A percentile compares a stretch with the other conserved stretches of the same genome.
These are phyloP conservation scores for Nephrotoma appendiculata DNA, from an alignment of 2,888 invertebrate genomes.

Conservation along the genomic window DNA sequence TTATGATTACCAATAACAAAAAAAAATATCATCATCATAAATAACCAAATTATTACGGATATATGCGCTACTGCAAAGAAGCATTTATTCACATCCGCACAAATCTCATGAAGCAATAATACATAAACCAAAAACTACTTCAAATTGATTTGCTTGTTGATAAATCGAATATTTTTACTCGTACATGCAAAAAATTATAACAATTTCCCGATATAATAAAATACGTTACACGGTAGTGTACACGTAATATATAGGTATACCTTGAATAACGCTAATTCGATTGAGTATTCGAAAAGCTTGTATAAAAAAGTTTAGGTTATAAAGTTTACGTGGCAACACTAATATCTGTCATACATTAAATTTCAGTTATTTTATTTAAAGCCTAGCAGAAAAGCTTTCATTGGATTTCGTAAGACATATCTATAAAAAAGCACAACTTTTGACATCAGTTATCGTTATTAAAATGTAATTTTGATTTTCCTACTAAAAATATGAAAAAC, in stretches of 20 bases:
- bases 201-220: neutral
- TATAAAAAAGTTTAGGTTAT: no score
- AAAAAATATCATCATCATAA: neutral
- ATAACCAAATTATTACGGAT: neutral
- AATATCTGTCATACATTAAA: no score
- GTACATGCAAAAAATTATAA: neutral
- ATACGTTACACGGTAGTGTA: neutral
- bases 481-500: no score
- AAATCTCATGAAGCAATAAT: neutral
- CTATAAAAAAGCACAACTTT: no score
- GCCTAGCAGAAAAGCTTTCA: no score
- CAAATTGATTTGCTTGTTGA: neutral
- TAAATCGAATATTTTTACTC: neutral
- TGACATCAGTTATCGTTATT: no score
- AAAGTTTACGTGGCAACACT: no score
- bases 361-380: no score
- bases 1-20: neutral
- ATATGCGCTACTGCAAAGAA: neutral
- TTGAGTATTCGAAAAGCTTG: no score
- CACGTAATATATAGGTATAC: neutral
- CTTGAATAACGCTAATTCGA: neutral
- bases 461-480: no score
- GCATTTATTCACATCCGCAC: neutral
- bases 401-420: no score
- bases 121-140: neutral